Conservation (phyloP, 2,113 vertebrate genomes). For the Sardina pilchardus region DNA sequence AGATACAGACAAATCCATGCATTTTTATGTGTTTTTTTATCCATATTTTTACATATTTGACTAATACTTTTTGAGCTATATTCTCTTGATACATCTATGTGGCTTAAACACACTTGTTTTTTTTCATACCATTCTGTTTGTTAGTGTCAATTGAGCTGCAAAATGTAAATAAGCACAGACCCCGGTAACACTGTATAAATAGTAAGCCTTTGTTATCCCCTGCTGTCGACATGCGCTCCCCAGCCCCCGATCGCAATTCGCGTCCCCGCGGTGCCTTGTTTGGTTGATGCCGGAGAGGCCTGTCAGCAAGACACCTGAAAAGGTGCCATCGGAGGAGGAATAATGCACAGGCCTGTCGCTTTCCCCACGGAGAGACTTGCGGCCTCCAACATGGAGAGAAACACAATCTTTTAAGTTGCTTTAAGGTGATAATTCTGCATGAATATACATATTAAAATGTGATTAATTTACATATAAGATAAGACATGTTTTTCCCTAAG, state of each 20-base stretch:
- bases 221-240: not conserved
- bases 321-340: conserved; percentile 3
- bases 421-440: not conserved
- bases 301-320: not conserved
- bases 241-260: not conserved
- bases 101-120: not conserved
- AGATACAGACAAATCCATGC: no score
- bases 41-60: not conserved
- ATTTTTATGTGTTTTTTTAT: no score
- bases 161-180: not conserved
- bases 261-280: not conserved
- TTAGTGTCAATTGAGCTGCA: not conserved
- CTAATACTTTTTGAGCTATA: not conserved
- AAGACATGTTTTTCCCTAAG: not conserved
- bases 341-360: not conserved
- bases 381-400: not conserved
- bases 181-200: not conserved
- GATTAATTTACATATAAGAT: not conserved
- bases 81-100: not conserved
- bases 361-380: not conserved
- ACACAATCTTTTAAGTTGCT: not conserved
- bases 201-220: not conserved
- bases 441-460: not conserved
- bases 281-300: not conserved
- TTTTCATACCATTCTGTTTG: not conserved